Conservation (phyloP, 2,113 vertebrate genomes). For the Pseudois nayaur region DNA sequence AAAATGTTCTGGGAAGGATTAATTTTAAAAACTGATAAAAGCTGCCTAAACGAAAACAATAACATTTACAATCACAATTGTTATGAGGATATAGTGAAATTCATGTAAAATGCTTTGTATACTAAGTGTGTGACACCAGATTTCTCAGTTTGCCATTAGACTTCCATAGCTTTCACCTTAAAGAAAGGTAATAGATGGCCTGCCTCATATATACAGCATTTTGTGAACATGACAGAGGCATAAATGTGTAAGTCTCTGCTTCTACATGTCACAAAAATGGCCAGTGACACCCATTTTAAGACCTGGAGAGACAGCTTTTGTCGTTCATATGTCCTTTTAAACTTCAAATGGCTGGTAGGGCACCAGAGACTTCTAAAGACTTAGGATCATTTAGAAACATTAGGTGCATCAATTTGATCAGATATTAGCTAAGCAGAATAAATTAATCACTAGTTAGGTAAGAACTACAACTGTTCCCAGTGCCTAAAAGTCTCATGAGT, state of each 20-base stretch:
- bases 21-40: neutral
- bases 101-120: neutral
- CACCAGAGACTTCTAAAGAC: neutral
- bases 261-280: neutral
- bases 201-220: neutral
- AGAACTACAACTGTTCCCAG: neutral
- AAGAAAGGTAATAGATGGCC: neutral
- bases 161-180: neutral
- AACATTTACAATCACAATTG: neutral
- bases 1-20: neutral
- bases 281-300: neutral
- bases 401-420: neutral
- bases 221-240: conserved; percentile 17
- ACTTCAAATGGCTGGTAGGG: neutral
- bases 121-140: neutral
- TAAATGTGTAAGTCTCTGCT: neutral
- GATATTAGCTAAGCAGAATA: neutral
- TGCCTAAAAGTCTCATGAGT: neutral
- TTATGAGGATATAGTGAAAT: neutral
- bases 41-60: neutral
- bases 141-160: neutral
- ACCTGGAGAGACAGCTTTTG: neutral
- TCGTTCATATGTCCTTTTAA: neutral
- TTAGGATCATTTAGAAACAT: neutral
- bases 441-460: neutral